Conservation (phyloP, 2,797 vertebrate species). For the Pitangus sulphuratus region DNA sequence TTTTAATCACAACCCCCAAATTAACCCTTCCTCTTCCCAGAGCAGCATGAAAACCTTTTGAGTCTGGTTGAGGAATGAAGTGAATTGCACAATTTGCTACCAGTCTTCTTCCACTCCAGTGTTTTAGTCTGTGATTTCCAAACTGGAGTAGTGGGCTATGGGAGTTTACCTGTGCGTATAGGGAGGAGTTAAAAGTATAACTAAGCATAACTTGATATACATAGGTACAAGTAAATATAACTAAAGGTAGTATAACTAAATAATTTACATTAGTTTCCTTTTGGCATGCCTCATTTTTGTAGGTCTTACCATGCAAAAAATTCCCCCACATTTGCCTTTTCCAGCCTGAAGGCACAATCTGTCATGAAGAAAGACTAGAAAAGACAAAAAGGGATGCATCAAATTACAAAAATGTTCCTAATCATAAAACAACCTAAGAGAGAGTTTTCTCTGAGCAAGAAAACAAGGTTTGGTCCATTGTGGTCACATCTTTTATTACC, state of each 20-base stretch:
- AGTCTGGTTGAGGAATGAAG: neutral
- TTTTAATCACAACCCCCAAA: neutral
- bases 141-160: neutral
- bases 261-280: neutral
- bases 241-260: neutral
- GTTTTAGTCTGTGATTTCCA: neutral
- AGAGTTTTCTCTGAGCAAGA: neutral
- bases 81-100: neutral
- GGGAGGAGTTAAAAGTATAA: neutral
- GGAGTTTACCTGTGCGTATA: neutral
- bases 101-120: fast-evolving
- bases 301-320: neutral
- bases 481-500: neutral
- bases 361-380: neutral
- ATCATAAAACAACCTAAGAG: neutral
- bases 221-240: neutral
- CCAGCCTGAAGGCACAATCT: neutral
- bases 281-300: neutral
- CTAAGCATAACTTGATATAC: neutral
- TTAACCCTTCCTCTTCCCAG: neutral
- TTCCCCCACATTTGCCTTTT: neutral
- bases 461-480: neutral
- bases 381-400: neutral
- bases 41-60: neutral
- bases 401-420: neutral